Evolutionary conservation across 2,113 vertebrate genomes (phyloP), one percentile per base, ranked within the genome.

Genomic region (Acanthisitta chloris): DNA sequence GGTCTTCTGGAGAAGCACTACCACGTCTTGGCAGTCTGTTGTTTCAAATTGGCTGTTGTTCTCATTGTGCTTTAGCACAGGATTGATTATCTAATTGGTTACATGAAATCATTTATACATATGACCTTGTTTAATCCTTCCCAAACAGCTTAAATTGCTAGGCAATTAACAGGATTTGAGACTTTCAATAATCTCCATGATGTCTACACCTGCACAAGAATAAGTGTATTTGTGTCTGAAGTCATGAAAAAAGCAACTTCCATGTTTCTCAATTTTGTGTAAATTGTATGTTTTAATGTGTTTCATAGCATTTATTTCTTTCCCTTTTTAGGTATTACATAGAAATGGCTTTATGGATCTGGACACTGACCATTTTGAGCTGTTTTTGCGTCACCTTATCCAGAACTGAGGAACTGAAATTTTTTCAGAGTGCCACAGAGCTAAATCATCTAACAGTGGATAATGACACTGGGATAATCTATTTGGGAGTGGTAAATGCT

Each of bases 371-470:
- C 81, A 81, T 98, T 49, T 73, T 97, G 82, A 97, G 94, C 92
- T 94, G 92, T 23, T 94, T 97, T 82, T 90, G 42, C 6, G 1
- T 96, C 77, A 23, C 74, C 4, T 87, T 94, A 65, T 96, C 94
- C 83, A 96, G 96, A 90, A 78, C 87, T 65, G 96, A 97, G 43
- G 97, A 97, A 81, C 94, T 70, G 58, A 93, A 95, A 25, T 81
- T 14, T 83, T 98, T 98, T 95, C 61, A 23, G 54, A 99, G 99
- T 2, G 17, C 79, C 11, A 98, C 95, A 2, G 97, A 98, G 71
- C 98, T 99, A 94, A 99, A 99, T 97, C 99, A 99, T 70, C 97
- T 99, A 90, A 98, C 97, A 6, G 96, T 98, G 77, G 98, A 99
- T 17, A 86, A 97, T 3, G 96, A 71, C 10, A 98, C 99, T 0